phyloP scores from a whole-genome alignment of 1,140 invertebrate genomes.

The Brachionus calyciflorus region DNA sequence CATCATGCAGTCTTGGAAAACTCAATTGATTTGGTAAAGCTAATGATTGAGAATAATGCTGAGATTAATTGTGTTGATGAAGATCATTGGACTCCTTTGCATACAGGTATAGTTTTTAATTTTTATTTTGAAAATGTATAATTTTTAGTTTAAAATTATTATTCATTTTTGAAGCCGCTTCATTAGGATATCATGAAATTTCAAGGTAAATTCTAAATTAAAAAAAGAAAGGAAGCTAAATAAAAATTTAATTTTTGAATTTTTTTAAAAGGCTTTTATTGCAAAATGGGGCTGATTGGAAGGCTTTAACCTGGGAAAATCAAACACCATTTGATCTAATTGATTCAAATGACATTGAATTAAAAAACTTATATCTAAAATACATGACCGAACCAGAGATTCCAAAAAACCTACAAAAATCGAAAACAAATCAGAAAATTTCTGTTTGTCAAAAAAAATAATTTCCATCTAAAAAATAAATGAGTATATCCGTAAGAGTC shows the following conservation, averaged over 20 bases:
- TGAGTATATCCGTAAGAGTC: too few species aligned
- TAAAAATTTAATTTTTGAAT: too few species aligned
- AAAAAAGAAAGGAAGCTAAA: background rate
- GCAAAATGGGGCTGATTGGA: slow-evolving; percentile 17
- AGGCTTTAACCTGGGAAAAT: slow-evolving; percentile 5
- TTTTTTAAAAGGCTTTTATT: slow-evolving; percentile 15
- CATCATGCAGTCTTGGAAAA: slow-evolving; percentile 77
- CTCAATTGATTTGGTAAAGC: slow-evolving; percentile 90
- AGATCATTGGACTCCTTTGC: slow-evolving; percentile 77
- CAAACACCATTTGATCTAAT: slow-evolving; percentile 23
- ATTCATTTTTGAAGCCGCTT: background rate
- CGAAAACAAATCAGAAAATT: background rate
- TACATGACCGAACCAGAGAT: slow-evolving; percentile 8
- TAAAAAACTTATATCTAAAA: background rate
- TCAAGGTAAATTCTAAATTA: background rate
- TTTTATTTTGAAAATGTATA: background rate
- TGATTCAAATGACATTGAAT: background rate
- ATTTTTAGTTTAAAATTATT: background rate
- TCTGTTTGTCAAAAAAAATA: background rate
- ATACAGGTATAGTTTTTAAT: slow-evolving; percentile 50
- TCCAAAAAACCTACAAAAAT: background rate
- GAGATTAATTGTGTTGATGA: slow-evolving; percentile 89
- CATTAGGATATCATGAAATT: slow-evolving; percentile 11
- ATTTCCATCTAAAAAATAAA: too few species aligned
- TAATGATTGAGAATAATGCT: slow-evolving; percentile 89